These are phyloP conservation scores for Apodemus speciosus DNA, from an alignment of 2,113 vertebrate genomes.

Conservation along the genomic window DNA sequence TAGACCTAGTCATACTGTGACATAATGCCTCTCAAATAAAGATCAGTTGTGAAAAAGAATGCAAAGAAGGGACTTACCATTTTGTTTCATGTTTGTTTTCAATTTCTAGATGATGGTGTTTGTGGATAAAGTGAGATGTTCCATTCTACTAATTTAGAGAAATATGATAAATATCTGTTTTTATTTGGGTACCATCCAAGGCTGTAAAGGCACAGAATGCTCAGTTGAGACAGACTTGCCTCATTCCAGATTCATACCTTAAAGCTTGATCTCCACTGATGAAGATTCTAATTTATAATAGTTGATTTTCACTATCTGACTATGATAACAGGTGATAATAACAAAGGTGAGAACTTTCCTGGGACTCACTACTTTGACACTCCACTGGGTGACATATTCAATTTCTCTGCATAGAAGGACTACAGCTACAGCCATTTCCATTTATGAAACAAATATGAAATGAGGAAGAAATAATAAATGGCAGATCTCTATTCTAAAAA, in stretches of 20 bases:
- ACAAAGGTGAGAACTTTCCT: background rate
- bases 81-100: background rate
- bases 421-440: background rate
- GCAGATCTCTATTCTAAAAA: too few species aligned
- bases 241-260: background rate
- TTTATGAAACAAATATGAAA: background rate
- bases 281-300: background rate
- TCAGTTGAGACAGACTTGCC: background rate
- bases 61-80: background rate
- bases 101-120: background rate
- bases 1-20: background rate
- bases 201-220: fast-evolving
- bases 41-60: background rate
- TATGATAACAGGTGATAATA: background rate
- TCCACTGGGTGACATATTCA: background rate
- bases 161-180: background rate
- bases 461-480: background rate
- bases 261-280: background rate
- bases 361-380: fast-evolving
- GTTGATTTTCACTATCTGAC: background rate
- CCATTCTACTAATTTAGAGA: background rate
- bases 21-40: background rate
- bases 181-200: fast-evolving
- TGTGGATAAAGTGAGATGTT: background rate
- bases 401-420: background rate